phyloP scores from a whole-genome alignment of 2,797 vertebrate species.

The Fringilla coelebs region DNA sequence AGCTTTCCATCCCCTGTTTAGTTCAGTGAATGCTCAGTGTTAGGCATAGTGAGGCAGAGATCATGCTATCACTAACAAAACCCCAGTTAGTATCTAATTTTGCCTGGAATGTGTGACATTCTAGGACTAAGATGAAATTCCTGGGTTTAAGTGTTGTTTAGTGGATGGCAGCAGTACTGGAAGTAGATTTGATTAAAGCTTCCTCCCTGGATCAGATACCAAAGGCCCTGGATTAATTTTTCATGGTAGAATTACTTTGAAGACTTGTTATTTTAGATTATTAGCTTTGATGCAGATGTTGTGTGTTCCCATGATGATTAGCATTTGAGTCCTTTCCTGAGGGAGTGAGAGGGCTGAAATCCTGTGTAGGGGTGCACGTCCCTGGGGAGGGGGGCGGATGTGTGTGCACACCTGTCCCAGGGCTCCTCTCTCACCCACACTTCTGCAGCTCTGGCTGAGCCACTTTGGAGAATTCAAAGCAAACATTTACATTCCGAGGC shows the following conservation, averaged over 20 bases:
- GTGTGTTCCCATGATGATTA: not conserved
- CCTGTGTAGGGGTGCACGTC: not conserved
- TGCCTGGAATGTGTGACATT: not conserved
- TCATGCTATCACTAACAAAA: not conserved
- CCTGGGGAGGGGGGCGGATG: not conserved
- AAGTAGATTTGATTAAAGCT: not conserved
- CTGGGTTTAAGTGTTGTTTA: conserved; percentile 8
- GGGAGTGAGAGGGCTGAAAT: not conserved
- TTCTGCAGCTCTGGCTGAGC: not conserved
- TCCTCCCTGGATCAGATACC: not conserved
- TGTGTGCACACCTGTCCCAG: not conserved
- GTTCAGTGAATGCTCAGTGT: not conserved
- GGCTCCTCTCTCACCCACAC: not conserved
- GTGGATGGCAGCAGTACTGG: not conserved
- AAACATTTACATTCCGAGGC: conserved; percentile 65
- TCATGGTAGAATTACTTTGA: not conserved
- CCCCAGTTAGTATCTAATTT: not conserved
- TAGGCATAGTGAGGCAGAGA: not conserved
- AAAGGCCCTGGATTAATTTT: not conserved
- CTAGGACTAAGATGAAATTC: not conserved
- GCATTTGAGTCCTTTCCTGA: not conserved
- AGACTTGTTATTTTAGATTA: not conserved
- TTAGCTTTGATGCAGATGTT: conserved; percentile 1
- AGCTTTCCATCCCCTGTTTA: not conserved
- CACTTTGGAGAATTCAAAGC: not conserved